A percentile compares a stretch with the other conserved stretches of the same genome.
phyloP scores from a whole-genome alignment of 1,140 invertebrate genomes.

The Euschistus heros region DNA sequence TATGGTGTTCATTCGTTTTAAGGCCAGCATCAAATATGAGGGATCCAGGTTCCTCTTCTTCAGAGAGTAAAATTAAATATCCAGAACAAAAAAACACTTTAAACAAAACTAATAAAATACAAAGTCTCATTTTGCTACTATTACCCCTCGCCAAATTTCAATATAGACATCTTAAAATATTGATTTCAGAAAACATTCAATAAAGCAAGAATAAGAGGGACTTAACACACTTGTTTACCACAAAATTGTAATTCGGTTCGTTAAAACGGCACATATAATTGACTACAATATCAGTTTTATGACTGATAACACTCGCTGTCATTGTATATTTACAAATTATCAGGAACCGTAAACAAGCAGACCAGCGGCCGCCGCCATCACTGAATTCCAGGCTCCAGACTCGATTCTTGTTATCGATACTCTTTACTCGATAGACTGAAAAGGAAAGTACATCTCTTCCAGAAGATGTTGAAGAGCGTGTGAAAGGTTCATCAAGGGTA shows the following conservation, averaged over 20 bases:
- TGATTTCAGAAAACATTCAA: constrained; percentile 4
- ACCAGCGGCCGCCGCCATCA: not conserved
- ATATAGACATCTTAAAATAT: constrained; percentile 15
- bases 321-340: constrained; percentile 6
- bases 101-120: constrained; percentile 2
- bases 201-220: not conserved
- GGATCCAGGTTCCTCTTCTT: constrained; percentile 51
- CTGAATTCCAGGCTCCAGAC: not conserved
- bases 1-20: constrained; percentile 62
- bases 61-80: constrained; percentile 61
- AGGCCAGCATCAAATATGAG: constrained; percentile 70
- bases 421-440: not conserved
- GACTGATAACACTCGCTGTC: constrained; percentile 5
- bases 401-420: constrained; percentile 12
- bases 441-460: too few species aligned
- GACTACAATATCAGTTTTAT: not conserved
- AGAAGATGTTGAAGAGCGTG: too few species aligned
- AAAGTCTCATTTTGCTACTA: constrained; percentile 10
- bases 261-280: too few species aligned
- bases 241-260: too few species aligned
- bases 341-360: not conserved
- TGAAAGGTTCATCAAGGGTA: too few species aligned
- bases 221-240: not conserved
- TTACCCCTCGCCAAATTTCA: constrained; percentile 13
- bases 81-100: constrained; percentile 11